Percentiles rank a stretch among this genome's conserved stretches.
Evolutionary conservation across 1,140 invertebrate species (phyloP).

Genomic region (Drosophila ogumai): DNA sequence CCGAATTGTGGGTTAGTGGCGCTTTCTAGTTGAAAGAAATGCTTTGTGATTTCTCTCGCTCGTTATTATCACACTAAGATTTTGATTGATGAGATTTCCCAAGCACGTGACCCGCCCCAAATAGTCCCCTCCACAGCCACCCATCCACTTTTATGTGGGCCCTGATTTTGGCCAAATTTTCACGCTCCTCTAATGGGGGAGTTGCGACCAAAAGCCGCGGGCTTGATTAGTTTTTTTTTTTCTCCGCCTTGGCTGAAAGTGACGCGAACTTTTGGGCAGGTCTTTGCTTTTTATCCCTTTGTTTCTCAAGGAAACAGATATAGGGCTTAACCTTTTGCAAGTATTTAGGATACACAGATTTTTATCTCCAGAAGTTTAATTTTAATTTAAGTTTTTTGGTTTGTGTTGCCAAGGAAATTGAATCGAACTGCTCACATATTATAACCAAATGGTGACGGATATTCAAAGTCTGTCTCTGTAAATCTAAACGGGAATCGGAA

Average conservation of each 20-base stretch:
- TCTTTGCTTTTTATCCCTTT: neutral
- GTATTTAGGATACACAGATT: no score
- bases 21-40: constrained; percentile 64
- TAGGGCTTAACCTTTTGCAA: no score
- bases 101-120: constrained; percentile 22
- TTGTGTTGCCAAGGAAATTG: neutral
- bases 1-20: constrained; percentile 74
- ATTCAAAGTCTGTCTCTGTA: neutral
- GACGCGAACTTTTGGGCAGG: constrained; percentile 31
- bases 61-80: constrained; percentile 77
- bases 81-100: constrained; percentile 77
- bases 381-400: neutral
- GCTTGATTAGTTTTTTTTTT: constrained; percentile 67
- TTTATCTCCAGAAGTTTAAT: neutral
- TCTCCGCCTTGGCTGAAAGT: constrained; percentile 11
- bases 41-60: constrained; percentile 75
- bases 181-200: constrained; percentile 26
- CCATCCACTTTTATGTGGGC: constrained; percentile 37
- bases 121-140: neutral
- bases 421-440: neutral
- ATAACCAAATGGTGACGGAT: neutral
- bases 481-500: neutral
- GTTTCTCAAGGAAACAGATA: constrained; percentile 1
- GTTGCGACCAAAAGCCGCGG: constrained; percentile 50
- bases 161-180: constrained; percentile 34